These are phyloP conservation scores for Dicrostonyx torquatus DNA, from an alignment of 2,797 vertebrate species.

Conservation along the genomic window DNA sequence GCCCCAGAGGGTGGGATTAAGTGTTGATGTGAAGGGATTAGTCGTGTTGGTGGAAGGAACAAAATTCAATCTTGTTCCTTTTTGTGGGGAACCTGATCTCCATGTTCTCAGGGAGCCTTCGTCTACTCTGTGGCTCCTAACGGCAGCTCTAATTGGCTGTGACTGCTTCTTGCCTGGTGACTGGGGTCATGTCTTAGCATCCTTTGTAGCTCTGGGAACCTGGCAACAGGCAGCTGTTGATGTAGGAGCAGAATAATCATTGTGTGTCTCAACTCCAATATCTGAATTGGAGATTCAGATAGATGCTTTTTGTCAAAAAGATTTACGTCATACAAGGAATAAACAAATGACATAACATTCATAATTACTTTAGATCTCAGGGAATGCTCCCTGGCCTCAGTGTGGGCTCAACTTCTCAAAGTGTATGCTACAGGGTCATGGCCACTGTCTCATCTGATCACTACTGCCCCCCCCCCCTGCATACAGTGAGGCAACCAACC, in stretches of 20 bases:
- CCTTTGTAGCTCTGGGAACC: constrained; percentile 9
- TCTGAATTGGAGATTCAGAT: constrained; percentile 40
- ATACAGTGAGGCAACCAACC: not conserved
- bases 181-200: not conserved
- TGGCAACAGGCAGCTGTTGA: constrained; percentile 34
- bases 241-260: constrained; percentile 58
- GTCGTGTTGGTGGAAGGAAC: constrained; percentile 55
- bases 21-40: constrained; percentile 65
- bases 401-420: not conserved
- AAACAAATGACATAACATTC: not conserved
- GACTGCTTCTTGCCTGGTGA: constrained; percentile 48
- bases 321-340: not conserved
- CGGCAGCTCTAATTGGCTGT: constrained; percentile 63
- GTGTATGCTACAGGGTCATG: not conserved
- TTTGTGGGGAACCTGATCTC: constrained; percentile 59
- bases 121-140: not conserved
- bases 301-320: constrained; percentile 25
- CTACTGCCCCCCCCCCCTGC: not conserved
- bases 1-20: constrained; percentile 35
- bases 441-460: not conserved
- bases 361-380: not conserved
- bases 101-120: constrained; percentile 46
- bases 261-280: constrained; percentile 12
- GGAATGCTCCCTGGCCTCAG: not conserved
- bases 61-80: constrained; percentile 58